These are phyloP conservation scores for Cossypha dichroa DNA, from an alignment of 2,797 vertebrate species.

Conservation along the genomic window DNA sequence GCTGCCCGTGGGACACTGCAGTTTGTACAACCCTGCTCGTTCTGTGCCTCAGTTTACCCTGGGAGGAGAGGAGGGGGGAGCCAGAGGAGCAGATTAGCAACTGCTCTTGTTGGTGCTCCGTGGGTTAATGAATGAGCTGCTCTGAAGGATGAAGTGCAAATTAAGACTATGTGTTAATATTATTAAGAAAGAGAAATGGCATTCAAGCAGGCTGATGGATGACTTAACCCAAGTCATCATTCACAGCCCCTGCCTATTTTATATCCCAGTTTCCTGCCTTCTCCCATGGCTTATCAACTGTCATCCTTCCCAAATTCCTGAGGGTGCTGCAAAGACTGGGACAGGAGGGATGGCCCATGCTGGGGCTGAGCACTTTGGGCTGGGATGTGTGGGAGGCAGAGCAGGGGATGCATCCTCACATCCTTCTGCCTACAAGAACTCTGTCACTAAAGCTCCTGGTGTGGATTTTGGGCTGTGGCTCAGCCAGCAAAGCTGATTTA, in stretches of 20 bases:
- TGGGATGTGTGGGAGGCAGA: not conserved
- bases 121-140: fast-evolving
- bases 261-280: not conserved
- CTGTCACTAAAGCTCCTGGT: not conserved
- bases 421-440: not conserved
- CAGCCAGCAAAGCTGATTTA: not conserved
- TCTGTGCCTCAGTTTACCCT: constrained; percentile 43
- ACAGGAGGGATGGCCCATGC: not conserved
- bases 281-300: not conserved
- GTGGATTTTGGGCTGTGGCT: not conserved
- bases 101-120: not conserved
- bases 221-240: not conserved
- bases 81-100: not conserved
- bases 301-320: not conserved
- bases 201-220: not conserved
- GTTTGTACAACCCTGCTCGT: not conserved
- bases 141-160: not conserved
- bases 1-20: not conserved
- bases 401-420: not conserved
- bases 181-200: not conserved
- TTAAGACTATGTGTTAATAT: not conserved
- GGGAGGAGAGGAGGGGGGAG: not conserved
- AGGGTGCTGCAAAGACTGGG: not conserved
- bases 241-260: not conserved
- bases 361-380: fast-evolving